Evolutionary conservation across 2,797 vertebrate genomes (phyloP), one percentile per base, ranked within the genome.

Genomic region (Brotogeris chrysoptera): DNA sequence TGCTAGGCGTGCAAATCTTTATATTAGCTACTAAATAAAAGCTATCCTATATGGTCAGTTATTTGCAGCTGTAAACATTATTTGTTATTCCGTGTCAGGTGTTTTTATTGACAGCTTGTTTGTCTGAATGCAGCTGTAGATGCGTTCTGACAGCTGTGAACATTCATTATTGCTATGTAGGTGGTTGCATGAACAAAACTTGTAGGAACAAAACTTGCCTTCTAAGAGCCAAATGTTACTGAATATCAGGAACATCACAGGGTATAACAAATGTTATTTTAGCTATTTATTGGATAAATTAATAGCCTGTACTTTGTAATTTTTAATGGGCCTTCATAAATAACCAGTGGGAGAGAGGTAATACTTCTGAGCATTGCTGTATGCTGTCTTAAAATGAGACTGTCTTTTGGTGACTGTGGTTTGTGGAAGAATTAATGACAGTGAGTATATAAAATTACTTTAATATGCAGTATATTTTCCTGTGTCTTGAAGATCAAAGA

Each of bases 21-120:
- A 18, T 92, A 68, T 82, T 94, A 93, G 74, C 94, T 86, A 90
- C 76, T 93, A 84, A 95, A 93, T 93, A 93, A 96, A 97, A 96
- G 73, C 78, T 93, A 55, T 82, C 30, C 70, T 21, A 0, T 79
- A 38, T 21, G 64, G 86, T 96, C 90, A 78, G 85, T 82, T 93
- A 88, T 74, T 90, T 96, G 30, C 74, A 93, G 78, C 81, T 93
- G 79, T 94, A 94, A 95, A 84, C 96, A 95, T 39, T 90, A n/a
- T 94, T 94, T 86, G 49, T 12, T 83, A 55, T 83, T 91, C 61
- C 50, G 43, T 94, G 76, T 77, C 55, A 65, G n/a, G 6, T 92
- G 77, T 78, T 95, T 83, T 94, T 94, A 88, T 82, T 90, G 92
- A 70, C 92, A 83, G 38, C 71, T 87, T 92, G 50, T 68, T 88